Percentiles rank a stretch among this genome's conserved stretches.
phyloP scores from a whole-genome alignment of 2,113 vertebrate species.

The Eidolon helvum region DNA sequence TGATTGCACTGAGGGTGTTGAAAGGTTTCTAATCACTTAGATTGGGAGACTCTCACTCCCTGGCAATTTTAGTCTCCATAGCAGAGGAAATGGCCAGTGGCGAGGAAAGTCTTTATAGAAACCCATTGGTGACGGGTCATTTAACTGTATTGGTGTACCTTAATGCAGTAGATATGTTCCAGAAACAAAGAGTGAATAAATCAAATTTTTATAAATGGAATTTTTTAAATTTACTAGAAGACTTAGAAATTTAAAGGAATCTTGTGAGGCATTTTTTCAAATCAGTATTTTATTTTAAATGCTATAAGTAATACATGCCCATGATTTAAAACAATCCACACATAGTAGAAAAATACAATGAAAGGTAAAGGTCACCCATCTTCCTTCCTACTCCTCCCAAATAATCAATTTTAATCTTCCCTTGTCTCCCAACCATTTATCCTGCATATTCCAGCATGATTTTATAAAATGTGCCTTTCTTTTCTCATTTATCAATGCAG shows the following conservation, averaged over 20 bases:
- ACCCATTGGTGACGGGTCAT: slow-evolving; percentile 36
- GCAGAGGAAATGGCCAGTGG: background rate
- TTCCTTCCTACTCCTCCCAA: background rate
- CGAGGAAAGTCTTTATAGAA: background rate
- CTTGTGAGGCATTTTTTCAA: slow-evolving; percentile 11
- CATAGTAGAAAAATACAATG: background rate
- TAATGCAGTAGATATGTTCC: background rate
- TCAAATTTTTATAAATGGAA: slow-evolving; percentile 44
- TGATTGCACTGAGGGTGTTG: background rate
- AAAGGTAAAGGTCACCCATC: background rate
- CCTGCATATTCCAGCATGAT: background rate
- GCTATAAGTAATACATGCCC: background rate
- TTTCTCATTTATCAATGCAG: background rate
- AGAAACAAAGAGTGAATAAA: slow-evolving; percentile 25
- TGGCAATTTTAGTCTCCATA: background rate
- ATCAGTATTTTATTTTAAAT: slow-evolving; percentile 31
- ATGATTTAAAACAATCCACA: background rate
- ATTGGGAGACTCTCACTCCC: background rate
- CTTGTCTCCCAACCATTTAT: background rate
- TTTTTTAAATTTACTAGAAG: background rate
- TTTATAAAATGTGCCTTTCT: background rate
- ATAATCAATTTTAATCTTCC: background rate
- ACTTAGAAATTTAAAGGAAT: background rate
- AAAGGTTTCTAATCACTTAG: slow-evolving; percentile 26
- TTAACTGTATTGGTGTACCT: slow-evolving; percentile 12